Percentiles rank a stretch among this genome's conserved stretches.
phyloP scores from a whole-genome alignment of 2,797 vertebrate species.

The Melanotaenia pygmaea region DNA sequence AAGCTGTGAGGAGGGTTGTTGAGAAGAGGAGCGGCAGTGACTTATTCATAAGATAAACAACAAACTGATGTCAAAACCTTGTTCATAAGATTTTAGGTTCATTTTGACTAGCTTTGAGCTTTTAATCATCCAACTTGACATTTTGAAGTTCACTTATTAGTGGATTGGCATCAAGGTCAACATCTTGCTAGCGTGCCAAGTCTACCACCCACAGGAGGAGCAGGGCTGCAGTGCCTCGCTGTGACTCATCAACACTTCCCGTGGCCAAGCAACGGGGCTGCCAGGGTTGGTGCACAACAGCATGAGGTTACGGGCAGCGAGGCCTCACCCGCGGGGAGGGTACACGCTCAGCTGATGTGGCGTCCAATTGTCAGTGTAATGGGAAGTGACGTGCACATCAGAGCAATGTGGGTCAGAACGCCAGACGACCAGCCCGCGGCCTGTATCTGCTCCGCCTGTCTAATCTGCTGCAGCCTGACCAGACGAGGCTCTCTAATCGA shows the following conservation, averaged over 20 bases:
- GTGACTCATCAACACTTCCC: conserved; percentile 61
- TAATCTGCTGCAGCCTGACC: conserved; percentile 85
- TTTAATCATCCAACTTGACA: conserved; percentile 28
- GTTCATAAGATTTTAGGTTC: neutral
- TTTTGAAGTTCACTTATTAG: conserved; percentile 25
- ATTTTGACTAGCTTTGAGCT: neutral
- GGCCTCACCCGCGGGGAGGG: conserved; percentile 63
- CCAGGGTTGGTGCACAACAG: conserved; percentile 42
- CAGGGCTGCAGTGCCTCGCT: conserved; percentile 18
- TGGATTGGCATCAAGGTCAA: conserved; percentile 53
- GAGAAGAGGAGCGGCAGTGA: neutral
- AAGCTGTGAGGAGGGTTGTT: neutral
- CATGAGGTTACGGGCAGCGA: conserved; percentile 32
- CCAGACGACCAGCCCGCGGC: conserved; percentile 84
- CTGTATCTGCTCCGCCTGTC: conserved; percentile 84
- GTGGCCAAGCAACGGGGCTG: conserved; percentile 19
- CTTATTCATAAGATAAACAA: neutral
- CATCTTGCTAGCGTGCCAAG: conserved; percentile 33
- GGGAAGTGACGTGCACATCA: conserved; percentile 85
- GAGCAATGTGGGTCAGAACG: conserved; percentile 88
- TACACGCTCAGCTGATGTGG: conserved; percentile 74
- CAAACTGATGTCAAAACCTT: neutral
- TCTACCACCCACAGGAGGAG: conserved; percentile 22
- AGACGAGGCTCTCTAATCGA: conserved; percentile 88
- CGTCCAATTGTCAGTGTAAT: conserved; percentile 77